phyloP scores from a whole-genome alignment of 1,140 invertebrate species.

The Drosophila trapezifrons region DNA sequence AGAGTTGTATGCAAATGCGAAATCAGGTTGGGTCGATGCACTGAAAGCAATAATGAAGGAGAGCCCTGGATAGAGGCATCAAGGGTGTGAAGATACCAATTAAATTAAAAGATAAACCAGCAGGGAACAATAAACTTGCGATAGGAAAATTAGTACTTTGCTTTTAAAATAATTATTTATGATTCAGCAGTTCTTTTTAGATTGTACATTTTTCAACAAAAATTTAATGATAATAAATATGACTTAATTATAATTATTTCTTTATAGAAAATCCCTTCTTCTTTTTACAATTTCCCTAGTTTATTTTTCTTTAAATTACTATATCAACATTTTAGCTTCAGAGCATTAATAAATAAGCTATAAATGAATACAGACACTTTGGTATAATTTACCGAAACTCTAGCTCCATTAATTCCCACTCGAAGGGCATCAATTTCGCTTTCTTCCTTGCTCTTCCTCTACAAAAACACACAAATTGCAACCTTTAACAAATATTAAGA shows the following conservation, averaged over 20 bases:
- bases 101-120: not conserved
- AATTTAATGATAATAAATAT: not conserved
- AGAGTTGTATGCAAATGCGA: slow-evolving; percentile 43
- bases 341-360: not conserved
- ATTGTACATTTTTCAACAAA: not conserved
- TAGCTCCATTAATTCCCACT: slow-evolving; percentile 23
- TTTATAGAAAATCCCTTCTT: not conserved
- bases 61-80: slow-evolving; percentile 1
- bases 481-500: slow-evolving; percentile 41
- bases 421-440: slow-evolving; percentile 27
- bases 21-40: slow-evolving; percentile 29
- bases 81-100: slow-evolving; percentile 6
- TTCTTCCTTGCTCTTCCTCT: not conserved
- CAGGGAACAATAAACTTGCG: not conserved
- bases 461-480: slow-evolving; percentile 44
- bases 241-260: too few species aligned
- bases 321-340: not conserved
- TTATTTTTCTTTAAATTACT: not conserved
- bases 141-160: not conserved
- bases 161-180: not conserved
- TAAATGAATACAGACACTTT: slow-evolving; percentile 1
- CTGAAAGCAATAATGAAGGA: slow-evolving; percentile 9
- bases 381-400: slow-evolving; percentile 12
- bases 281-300: not conserved
- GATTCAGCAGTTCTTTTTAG: not conserved